These are phyloP conservation scores for Lycodopsis pacificus DNA, from an alignment of 2,797 vertebrate genomes.

Conservation along the genomic window DNA sequence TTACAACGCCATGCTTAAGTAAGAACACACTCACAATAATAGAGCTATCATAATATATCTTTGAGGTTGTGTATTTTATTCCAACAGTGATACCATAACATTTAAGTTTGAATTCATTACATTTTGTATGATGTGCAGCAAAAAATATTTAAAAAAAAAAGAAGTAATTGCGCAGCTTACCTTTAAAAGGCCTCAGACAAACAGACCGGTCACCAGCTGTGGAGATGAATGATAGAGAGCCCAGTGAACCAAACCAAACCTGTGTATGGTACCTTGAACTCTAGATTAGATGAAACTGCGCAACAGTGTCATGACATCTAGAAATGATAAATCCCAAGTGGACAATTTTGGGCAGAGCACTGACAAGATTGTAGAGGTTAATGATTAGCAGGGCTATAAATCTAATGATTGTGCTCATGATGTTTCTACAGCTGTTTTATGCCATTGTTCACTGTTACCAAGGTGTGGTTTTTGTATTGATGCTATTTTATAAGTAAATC, in stretches of 20 bases:
- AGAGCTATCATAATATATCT: not conserved
- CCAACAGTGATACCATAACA: not conserved
- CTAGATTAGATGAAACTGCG: conserved; percentile 70
- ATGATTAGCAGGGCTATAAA: conserved; percentile 70
- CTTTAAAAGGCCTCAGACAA: conserved; percentile 30
- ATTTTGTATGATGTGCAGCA: not conserved
- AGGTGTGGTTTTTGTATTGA: not conserved
- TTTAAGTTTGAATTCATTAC: not conserved
- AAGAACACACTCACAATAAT: not conserved
- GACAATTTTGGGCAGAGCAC: conserved; percentile 47
- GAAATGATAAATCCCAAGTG: conserved; percentile 58
- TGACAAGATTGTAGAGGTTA: conserved; percentile 63
- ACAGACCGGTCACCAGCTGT: conserved; percentile 1
- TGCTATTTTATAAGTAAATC: not conserved
- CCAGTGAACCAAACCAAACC: conserved; percentile 10
- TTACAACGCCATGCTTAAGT: not conserved
- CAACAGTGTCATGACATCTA: conserved; percentile 68
- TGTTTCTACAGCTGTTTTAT: not conserved
- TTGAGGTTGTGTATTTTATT: not conserved
- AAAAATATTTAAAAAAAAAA: not conserved
- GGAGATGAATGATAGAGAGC: conserved; percentile 44
- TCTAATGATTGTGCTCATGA: not conserved
- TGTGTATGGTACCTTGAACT: conserved; percentile 71
- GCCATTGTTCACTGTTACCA: not conserved
- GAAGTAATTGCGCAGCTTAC: conserved; percentile 29